Base-by-base conservation (phyloP, 2,797 vertebrate genomes). In the Falco naumanni region DNA sequence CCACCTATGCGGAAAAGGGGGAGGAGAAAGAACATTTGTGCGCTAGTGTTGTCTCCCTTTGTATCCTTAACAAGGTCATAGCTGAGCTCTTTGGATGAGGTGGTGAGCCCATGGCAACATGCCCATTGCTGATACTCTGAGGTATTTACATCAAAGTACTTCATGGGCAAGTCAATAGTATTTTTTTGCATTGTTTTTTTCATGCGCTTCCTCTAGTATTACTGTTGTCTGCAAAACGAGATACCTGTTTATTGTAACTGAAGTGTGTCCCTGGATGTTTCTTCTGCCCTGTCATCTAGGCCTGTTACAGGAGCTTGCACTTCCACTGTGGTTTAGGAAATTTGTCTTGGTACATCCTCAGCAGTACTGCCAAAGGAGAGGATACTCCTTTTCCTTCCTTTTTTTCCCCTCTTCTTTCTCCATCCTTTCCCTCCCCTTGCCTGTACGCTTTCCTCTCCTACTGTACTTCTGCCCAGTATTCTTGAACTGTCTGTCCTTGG, bases 61-160 rank as follows among this genome's bases (percentile, higher is more conserved):
- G 4, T 31, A 5, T 0, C 1, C 13, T 48, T 64, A 28, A 29
- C 34, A 59, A 45, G 50, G 29, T 84, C 51, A 15, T 19, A 79
- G 65, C 45, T 0, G 0, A 87, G 37, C 47, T 41, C 37, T 81
- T 71, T 80, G 21, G 9, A 3, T 39, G 29, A 37, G 20, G 10
- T 2, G 5, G 13, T 26, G n/a, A 51, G n/a, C 34, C n/a, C 29
- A 3, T 28, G 21, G 57, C 66, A 76, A 5, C 8, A 1, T 34
- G 41, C 45, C 60, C 1, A 0, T 75, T 53, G 31, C 45, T 33
- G 61, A 17, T 29, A 61, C 19, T 7, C 25, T 50, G 31, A 0
- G 0, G 8, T 51, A 13, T 31, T 26, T 39, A 12, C 39, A 16
- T 41, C 53, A 61, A 8, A 78, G 66, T 20, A 20, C 28, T 64